phyloP scores from a whole-genome alignment of 2,888 invertebrate species.

The Oasisia sp. region DNA sequence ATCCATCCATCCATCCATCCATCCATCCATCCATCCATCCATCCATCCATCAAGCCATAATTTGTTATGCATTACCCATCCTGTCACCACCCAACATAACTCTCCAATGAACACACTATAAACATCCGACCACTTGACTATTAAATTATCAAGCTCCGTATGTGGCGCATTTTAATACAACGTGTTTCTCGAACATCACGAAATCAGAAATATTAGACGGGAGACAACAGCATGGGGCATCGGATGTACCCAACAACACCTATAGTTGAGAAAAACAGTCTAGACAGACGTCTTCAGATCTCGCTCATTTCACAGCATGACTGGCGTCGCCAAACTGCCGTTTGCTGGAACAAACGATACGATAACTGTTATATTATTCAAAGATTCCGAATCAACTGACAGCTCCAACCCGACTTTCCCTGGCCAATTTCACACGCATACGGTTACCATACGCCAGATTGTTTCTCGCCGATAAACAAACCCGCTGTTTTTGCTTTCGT shows the following conservation, averaged over 20 bases:
- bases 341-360: background rate
- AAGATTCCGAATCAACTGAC: background rate
- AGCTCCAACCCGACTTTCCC: background rate
- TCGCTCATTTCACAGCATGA: background rate
- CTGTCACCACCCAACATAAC: too few species aligned
- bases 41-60: too few species aligned
- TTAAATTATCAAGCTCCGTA: too few species aligned
- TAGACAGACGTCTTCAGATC: background rate
- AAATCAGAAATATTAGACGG: background rate
- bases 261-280: background rate
- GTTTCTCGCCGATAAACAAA: background rate
- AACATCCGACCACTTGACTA: too few species aligned
- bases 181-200: background rate
- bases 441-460: background rate
- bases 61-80: too few species aligned
- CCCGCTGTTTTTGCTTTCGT: background rate
- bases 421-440: background rate
- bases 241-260: background rate
- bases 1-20: too few species aligned
- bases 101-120: too few species aligned
- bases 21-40: too few species aligned
- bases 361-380: conserved; percentile 10
- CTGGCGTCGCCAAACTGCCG: background rate
- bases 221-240: background rate
- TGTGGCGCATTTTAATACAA: background rate